Base-by-base conservation (phyloP, 2,113 vertebrate genomes). In the Gadus chalcogrammus region DNA sequence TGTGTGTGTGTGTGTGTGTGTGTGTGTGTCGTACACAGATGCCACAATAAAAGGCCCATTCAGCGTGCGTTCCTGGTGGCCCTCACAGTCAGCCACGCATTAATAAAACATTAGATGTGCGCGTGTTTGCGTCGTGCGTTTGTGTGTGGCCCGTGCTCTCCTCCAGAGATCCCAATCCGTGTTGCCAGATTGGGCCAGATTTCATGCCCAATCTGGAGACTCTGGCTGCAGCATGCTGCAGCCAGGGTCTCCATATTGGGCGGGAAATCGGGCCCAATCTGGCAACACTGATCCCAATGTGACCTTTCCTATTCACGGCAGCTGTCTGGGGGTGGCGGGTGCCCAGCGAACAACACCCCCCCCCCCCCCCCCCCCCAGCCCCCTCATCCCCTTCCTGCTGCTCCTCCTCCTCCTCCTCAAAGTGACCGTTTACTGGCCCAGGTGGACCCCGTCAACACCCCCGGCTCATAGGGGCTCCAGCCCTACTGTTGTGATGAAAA, bases 51-150 rank as follows among this genome's bases (percentile, higher is more conserved):
- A 90, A 87, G 82, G 84, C 68, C 83, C 81, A 85, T 89, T 91
- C 85, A 87, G 82, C 60, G 70, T 64, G 84, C 75, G 78, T 83
- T 85, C 85, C 84, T 84, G 77, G 80, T 87, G 81, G 89, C 82
- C 82, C 90, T 89, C 79, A 81, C 80, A 85, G 82, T 13, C 2
- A 77, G 82, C 15, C 2, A 77, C 63, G 70, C 89, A 93, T 93
- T 92, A 93, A 93, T 93, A 93, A 92, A 92, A 92, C 91, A 93
- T 93, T 89, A 92, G 90, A 83, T 85, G 83, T 82, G 91, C 90
- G 82, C 82, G 79, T 85, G 75, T 20, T 20, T 78, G 80, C 78
- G 31, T 35, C 6, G 31, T 35, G 31, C 6, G 31, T 90, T 81
- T 82, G 79, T 85, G 75, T 77, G 80, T 79, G 85, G 74, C 78